Evolutionary conservation across 2,113 vertebrate species (phyloP), one percentile per base, ranked within the genome.

Genomic region (Recurvirostra avosetta): DNA sequence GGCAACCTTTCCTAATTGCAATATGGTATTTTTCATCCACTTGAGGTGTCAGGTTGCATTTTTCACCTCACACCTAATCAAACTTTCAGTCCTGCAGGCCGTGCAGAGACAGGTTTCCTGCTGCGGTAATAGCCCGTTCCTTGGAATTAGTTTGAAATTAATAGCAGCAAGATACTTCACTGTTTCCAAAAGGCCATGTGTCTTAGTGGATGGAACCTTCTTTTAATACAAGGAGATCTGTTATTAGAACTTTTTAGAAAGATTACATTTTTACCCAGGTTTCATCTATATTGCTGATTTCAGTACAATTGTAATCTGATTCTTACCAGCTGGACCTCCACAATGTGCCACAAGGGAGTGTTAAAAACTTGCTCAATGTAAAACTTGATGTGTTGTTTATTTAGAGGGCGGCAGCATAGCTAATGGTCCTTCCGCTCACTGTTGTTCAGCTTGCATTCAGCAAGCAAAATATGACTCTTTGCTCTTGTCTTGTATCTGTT

Each of bases 401-500:
- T 81, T 72, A 77, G 80, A 36, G 38, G 15, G 36, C 5, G 6
- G 67, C 79, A 79, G 62, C 49, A 40, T 21, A 65, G 38, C 18
- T 86, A 22, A 41, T 74, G 1, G 1, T 84, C 53, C 53, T 77
- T 93, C 87, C 6, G 0, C 47, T 83, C 52, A 12, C 50, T 76
- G 49, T 65, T 63, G 43, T 87, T 79, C 25, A 1, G 29, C 77
- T 92, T 85, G 26, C 53, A 61, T 22, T 82, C 81, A 91, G 27
- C 71, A 78, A 82, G 55, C 77, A 91, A 65, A 81, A 59, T 87
- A 58, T 88, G 71, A 81, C 85, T 81, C 90, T 77, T 23, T 79
- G 45, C 34, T 96, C 71, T 95, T 88, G 85, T 95, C 70, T 93
- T 77, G 4, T 85, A 16, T 94, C 95, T 89, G 94, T 91, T 94